Percentiles rank a stretch among this genome's conserved stretches.
These are phyloP conservation scores for Anniella stebbinsi DNA, from an alignment of 2,797 vertebrate species.

Conservation along the genomic window DNA sequence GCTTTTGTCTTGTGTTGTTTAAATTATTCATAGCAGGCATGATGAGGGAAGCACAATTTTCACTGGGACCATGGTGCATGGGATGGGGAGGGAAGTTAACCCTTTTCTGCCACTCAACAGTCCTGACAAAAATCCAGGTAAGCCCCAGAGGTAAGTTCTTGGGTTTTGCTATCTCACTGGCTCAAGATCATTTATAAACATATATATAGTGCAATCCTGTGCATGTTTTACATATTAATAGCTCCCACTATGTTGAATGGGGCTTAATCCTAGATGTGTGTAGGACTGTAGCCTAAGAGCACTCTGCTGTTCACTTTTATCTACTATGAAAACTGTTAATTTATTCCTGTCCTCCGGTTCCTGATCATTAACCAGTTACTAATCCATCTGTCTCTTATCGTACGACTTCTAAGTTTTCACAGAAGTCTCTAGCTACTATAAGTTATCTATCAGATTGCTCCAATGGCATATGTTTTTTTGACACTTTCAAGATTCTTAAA, in stretches of 20 bases:
- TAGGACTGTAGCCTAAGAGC: neutral
- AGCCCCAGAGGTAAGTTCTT: too few relatives aligned
- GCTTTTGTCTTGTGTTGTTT: too few relatives aligned
- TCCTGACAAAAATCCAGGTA: too few relatives aligned
- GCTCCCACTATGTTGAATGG: too few relatives aligned
- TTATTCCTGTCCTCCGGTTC: neutral
- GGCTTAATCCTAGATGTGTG: too few relatives aligned
- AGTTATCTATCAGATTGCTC: neutral
- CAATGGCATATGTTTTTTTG: neutral
- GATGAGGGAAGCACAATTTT: too few relatives aligned
- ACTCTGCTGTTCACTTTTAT: neutral
- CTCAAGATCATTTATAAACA: neutral
- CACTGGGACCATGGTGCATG: too few relatives aligned
- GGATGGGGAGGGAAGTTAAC: too few relatives aligned
- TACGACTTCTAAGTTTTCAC: neutral
- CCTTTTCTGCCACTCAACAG: too few relatives aligned
- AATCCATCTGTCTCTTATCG: neutral
- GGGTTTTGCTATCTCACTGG: neutral
- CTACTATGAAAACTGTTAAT: neutral
- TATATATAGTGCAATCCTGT: too few relatives aligned
- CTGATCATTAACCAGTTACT: neutral
- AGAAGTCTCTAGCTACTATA: neutral
- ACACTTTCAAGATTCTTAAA: neutral
- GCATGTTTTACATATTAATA: too few relatives aligned
- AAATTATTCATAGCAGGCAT: too few relatives aligned